A percentile compares a stretch with the other conserved stretches of the same genome.
Evolutionary conservation across 2,888 invertebrate genomes (phyloP).

Genomic region (Endomychus coccineus): DNA sequence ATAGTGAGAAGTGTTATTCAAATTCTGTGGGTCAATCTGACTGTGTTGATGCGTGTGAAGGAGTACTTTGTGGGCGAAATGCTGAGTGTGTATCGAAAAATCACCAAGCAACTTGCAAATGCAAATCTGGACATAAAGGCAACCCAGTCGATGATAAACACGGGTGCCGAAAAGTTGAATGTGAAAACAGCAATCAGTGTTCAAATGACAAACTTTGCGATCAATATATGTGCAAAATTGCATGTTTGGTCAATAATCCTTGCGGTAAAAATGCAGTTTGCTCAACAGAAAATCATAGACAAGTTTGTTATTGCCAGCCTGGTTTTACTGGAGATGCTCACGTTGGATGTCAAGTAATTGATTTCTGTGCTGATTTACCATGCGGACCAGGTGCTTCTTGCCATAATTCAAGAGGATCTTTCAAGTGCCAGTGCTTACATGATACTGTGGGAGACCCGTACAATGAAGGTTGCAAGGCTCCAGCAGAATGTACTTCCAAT

Average conservation of each 20-base stretch:
- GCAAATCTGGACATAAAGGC: constrained; percentile 72
- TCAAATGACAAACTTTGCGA: constrained; percentile 78
- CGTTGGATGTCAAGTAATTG: constrained; percentile 62
- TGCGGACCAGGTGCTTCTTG: constrained; percentile 77
- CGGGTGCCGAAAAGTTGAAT: constrained; percentile 76
- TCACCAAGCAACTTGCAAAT: constrained; percentile 70
- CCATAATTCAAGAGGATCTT: constrained; percentile 71
- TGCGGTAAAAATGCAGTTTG: constrained; percentile 82
- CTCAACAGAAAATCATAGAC: constrained; percentile 73
- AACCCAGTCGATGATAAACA: constrained; percentile 63
- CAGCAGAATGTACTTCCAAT: constrained; percentile 74
- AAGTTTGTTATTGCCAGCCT: constrained; percentile 78
- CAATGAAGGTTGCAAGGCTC: constrained; percentile 70
- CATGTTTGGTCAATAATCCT: constrained; percentile 73
- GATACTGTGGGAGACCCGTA: constrained; percentile 81
- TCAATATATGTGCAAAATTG: constrained; percentile 75
- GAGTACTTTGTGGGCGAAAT: constrained; percentile 71
- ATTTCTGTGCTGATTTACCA: constrained; percentile 70
- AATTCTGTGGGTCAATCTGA: constrained; percentile 66
- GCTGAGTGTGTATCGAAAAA: constrained; percentile 68
- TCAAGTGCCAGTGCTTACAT: constrained; percentile 69
- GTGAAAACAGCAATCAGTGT: constrained; percentile 63
- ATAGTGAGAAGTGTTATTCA: constrained; percentile 64
- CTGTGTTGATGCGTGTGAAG: constrained; percentile 69
- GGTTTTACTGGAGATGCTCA: constrained; percentile 77